Evolutionary conservation across 2,888 invertebrate species (phyloP), one percentile per base, ranked within the genome.

Genomic region (Hirtodrosophila trivittata): DNA sequence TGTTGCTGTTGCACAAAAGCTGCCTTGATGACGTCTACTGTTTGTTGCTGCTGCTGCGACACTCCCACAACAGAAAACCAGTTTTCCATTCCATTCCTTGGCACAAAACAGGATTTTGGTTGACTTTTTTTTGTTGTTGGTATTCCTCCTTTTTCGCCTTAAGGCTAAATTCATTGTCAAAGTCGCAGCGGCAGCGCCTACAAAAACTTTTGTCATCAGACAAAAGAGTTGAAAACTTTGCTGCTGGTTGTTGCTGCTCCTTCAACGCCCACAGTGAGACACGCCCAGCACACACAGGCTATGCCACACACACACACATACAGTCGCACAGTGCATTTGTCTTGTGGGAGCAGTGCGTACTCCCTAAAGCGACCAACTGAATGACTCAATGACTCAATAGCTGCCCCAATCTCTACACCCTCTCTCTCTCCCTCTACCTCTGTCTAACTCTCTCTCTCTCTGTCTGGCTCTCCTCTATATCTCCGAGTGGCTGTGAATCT

Each of bases 131-230:
- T 55, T 43, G 21, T 33, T 37, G 26, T 54, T 55, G 33, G 49
- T 43, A 8, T 52, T 74, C 63, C 56, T 63, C 43, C 57, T 55
- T 57, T 51, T 56, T 41, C 47, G 77, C 83, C 87, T 85, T 73
- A 73, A 82, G 82, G 85, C 82, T 32, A 74, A 86, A 77, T 86
- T 83, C 83, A 83, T 86, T 83, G 83, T 86, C 83, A 83, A 83
- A 83, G 87, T 83, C 87, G 77, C 65, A 66, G 41, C 39, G 33
- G 47, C 45, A 60, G 76, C 63, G 81, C 84, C 81, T 76, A 84
- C 84, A 84, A 75, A 80, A 80, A 85, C 78, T 85, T 84, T 85
- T 80, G 78, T 85, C 75, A 85, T 71, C 86, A 82, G 75, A 80
- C 86, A 85, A 85, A 80, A 80, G 80, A 80, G 80, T 80, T 80